Evolutionary conservation across 2,797 vertebrate species (phyloP), one percentile per base, ranked within the genome.

Genomic region (Lacerta viridis): DNA sequence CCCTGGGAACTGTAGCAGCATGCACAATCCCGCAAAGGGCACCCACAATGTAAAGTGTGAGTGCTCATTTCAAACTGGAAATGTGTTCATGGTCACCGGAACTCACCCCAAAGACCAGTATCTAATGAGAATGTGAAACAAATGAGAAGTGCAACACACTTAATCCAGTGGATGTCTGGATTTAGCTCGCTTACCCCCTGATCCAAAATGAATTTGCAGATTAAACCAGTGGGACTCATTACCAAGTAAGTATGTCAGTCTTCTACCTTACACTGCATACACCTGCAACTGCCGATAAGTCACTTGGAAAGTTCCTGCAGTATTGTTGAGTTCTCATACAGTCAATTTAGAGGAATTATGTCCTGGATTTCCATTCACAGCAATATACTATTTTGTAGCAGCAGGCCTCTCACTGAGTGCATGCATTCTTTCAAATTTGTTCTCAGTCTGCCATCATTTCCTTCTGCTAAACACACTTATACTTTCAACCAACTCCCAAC

Each of bases 401-500:
- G 61, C 46, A 43, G 82, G 55, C 29, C 87, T 92, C 89, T 85
- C 36, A 74, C 80, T 88, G 86, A 91, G 94, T 87, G 86, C 0
- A 25, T 7, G 6, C 29, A 78, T 80, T 82, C 88, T 91, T 50
- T 72, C 77, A 86, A 88, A 91, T 92, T 91, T 59, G 18, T 90
- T 92, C 89, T 89, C 80, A 77, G 89, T 71, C 84, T 0, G 0
- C 81, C 84, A 20, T 89, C 33, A 90, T 91, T 95, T 92, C 92
- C 88, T 91, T 84, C 87, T 9, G 2, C 86, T 71, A 89, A 91
- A 61, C 88, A 83, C n/a, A 0, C 0, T 29, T 76, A 78, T 77
- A 88, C 76, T 89, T 93, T 93, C 91, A 90, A 83, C 90, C 93
- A 87, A 20, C 91, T 93, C 92, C 66, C 23, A 0, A 61, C 1